phyloP scores from a whole-genome alignment of 2,888 invertebrate species.

The Pheosia gnoma region DNA sequence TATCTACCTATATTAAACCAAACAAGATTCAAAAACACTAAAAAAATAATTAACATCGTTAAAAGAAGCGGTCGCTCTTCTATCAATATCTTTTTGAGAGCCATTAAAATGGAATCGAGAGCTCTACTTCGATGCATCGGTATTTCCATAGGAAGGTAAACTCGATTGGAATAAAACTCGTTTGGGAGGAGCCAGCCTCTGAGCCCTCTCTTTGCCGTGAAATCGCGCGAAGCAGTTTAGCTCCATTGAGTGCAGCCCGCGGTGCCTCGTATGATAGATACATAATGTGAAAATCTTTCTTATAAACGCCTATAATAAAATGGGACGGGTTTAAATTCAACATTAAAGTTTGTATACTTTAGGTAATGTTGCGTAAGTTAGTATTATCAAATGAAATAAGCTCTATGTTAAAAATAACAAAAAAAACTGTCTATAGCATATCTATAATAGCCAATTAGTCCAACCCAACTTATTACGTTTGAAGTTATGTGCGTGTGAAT shows the following conservation, averaged over 20 bases:
- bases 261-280: constrained; percentile 65
- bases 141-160: constrained; percentile 68
- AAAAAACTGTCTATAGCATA: neutral
- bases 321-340: constrained; percentile 18
- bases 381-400: too few relatives aligned
- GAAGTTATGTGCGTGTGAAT: too few relatives aligned
- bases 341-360: neutral
- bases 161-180: constrained; percentile 77
- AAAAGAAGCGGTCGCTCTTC: constrained; percentile 22
- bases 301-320: constrained; percentile 41
- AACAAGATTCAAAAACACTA: neutral
- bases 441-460: too few relatives aligned
- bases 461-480: too few relatives aligned
- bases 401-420: neutral
- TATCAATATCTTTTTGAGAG: constrained; percentile 34
- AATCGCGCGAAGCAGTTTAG: constrained; percentile 79
- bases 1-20: too few relatives aligned
- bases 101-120: constrained; percentile 33
- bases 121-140: constrained; percentile 38
- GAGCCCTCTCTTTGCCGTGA: constrained; percentile 80
- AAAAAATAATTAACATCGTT: constrained; percentile 5
- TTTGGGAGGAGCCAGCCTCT: constrained; percentile 51
- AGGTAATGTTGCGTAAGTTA: neutral
- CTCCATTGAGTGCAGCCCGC: constrained; percentile 68
- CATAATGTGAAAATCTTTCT: constrained; percentile 59